Evolutionary conservation across 2,113 vertebrate genomes (phyloP).

Genomic region (Aphelocoma coerulescens): DNA sequence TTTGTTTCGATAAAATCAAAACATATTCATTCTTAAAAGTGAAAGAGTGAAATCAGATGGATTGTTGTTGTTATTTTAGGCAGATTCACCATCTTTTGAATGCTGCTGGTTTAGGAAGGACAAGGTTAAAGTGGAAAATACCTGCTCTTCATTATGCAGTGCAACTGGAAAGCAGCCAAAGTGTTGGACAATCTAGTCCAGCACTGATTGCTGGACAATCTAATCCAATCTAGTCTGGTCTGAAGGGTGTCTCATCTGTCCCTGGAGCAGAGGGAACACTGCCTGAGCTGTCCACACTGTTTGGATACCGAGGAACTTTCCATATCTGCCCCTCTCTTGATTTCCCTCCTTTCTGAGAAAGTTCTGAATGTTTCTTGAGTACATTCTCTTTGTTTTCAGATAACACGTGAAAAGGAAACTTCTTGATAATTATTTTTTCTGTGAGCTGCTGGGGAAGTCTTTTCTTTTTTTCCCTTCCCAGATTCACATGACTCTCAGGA

Average conservation of each 20-base stretch:
- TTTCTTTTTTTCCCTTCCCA: background rate
- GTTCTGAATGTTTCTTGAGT: background rate
- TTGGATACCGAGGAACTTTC: background rate
- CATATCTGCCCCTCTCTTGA: background rate
- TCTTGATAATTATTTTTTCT: background rate
- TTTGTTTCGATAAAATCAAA: background rate
- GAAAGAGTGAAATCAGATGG: background rate
- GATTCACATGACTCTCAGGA: constrained; percentile 40
- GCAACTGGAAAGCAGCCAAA: background rate
- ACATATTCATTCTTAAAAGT: background rate
- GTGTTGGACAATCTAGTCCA: background rate
- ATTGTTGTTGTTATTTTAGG: background rate
- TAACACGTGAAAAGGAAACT: background rate
- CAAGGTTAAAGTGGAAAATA: background rate
- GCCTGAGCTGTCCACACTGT: background rate
- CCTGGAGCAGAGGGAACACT: background rate
- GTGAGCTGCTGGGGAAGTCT: background rate
- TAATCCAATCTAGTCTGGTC: background rate
- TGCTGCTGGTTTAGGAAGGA: background rate
- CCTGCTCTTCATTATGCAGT: background rate
- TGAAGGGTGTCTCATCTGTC: background rate
- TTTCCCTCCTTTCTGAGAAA: background rate
- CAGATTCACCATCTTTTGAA: background rate
- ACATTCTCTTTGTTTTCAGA: background rate
- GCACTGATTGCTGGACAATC: background rate